Percentiles rank a stretch among this genome's conserved stretches.
These are phyloP conservation scores for Coenobita brevimanus DNA, from an alignment of 1,140 invertebrate genomes.

Conservation along the genomic window DNA sequence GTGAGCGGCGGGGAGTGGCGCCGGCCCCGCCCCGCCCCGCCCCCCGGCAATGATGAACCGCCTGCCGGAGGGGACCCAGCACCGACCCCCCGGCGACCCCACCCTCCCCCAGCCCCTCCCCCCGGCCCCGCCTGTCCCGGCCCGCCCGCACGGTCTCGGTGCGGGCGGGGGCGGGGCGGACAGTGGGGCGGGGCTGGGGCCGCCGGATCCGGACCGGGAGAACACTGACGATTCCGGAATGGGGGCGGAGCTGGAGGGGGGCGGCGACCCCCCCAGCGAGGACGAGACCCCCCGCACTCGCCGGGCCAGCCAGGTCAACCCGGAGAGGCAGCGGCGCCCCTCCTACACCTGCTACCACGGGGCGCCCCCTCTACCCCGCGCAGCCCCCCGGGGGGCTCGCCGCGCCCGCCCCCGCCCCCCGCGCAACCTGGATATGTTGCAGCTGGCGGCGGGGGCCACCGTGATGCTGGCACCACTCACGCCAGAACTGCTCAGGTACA, in stretches of 20 bases:
- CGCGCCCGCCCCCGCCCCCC: constrained; percentile 55
- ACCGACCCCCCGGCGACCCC: constrained; percentile 29
- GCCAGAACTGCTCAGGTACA: constrained; percentile 69
- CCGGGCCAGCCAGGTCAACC: constrained; percentile 28
- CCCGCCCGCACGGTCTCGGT: background rate
- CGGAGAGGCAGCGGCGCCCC: constrained; percentile 56
- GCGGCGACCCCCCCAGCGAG: background rate
- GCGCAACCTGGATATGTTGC: constrained; percentile 60
- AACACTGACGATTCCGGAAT: constrained; percentile 65
- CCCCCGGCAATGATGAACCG: constrained; percentile 55
- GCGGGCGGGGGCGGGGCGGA: background rate
- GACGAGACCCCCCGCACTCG: constrained; percentile 34
- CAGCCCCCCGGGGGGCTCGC: constrained; percentile 56
- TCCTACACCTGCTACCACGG: constrained; percentile 69
- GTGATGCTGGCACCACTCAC: constrained; percentile 68
- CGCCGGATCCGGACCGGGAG: constrained; percentile 55
- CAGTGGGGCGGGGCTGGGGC: constrained; percentile 14
- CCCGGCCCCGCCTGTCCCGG: constrained; percentile 5
- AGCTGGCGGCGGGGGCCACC: constrained; percentile 65
- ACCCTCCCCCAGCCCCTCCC: constrained; percentile 31
- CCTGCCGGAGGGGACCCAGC: constrained; percentile 50
- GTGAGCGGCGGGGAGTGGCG: constrained; percentile 47
- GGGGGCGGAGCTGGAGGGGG: constrained; percentile 61
- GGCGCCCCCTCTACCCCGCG: constrained; percentile 50
- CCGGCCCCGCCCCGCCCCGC: constrained; percentile 20